phyloP scores from a whole-genome alignment of 1,140 invertebrate species.

The Chironomus striatipennis region DNA sequence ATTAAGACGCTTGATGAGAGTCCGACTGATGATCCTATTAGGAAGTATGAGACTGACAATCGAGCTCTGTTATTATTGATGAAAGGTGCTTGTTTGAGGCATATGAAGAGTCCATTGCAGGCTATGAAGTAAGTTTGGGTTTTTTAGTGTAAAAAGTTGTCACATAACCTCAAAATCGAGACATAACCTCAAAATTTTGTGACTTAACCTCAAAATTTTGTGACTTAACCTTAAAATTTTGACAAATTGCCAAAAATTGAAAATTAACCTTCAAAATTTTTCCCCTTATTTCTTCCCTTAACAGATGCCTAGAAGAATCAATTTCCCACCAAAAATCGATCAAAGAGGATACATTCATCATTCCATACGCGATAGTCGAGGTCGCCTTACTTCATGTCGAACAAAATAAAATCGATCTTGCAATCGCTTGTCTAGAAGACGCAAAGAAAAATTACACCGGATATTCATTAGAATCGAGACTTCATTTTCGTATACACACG shows the following conservation, averaged over 20 bases:
- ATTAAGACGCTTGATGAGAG: constrained; percentile 40
- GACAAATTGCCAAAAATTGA: too few species aligned
- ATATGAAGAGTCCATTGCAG: constrained; percentile 59
- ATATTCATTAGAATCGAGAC: constrained; percentile 79
- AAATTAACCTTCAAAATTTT: too few species aligned
- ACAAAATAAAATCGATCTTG: constrained; percentile 55
- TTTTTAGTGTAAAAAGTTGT: too few species aligned
- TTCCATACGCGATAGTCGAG: constrained; percentile 82
- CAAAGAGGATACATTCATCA: constrained; percentile 73
- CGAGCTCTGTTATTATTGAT: constrained; percentile 65
- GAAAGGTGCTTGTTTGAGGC: constrained; percentile 74
- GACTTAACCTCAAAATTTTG: not conserved
- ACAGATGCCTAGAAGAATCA: constrained; percentile 55
- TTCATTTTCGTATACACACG: constrained; percentile 87
- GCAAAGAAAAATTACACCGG: constrained; percentile 83
- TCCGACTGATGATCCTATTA: not conserved
- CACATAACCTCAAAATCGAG: too few species aligned
- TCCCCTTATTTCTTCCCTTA: not conserved
- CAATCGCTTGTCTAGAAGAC: constrained; percentile 66
- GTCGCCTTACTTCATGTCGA: constrained; percentile 67
- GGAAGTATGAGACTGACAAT: constrained; percentile 65
- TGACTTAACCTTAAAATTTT: not conserved
- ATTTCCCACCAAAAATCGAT: constrained; percentile 65
- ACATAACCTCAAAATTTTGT: not conserved
- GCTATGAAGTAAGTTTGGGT: constrained; percentile 51